Conservation (phyloP, 2,888 invertebrate genomes). For the Cerastis leucographa region DNA sequence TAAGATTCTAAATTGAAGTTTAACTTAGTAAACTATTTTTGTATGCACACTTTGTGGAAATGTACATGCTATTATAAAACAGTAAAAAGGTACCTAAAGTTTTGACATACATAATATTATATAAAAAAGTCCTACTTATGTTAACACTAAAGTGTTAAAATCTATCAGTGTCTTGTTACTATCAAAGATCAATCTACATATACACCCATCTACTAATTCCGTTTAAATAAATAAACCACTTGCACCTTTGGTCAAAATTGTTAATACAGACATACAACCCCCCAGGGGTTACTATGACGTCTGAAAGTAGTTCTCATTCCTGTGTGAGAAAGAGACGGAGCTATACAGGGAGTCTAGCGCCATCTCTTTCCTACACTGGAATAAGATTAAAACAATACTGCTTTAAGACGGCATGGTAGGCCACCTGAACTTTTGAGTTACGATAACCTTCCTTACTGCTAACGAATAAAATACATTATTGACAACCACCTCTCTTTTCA, state of each 20-base stretch:
- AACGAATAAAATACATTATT: background rate
- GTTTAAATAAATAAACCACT: constrained; percentile 49
- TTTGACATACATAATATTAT: constrained; percentile 39
- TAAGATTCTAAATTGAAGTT: constrained; percentile 34
- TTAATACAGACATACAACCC: background rate
- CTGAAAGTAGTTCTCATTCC: too few relatives aligned
- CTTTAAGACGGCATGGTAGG: too few relatives aligned
- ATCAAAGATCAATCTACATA: constrained; percentile 41
- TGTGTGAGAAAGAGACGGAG: too few relatives aligned
- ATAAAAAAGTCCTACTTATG: constrained; percentile 41
- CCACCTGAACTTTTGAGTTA: background rate
- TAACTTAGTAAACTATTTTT: constrained; percentile 34
- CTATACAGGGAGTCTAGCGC: too few relatives aligned
- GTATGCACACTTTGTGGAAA: constrained; percentile 47
- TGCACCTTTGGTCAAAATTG: constrained; percentile 40
- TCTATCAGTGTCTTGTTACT: constrained; percentile 53
- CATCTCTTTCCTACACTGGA: too few relatives aligned
- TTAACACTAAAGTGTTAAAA: constrained; percentile 48
- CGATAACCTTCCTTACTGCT: background rate
- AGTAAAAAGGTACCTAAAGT: constrained; percentile 52
- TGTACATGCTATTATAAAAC: constrained; percentile 58
- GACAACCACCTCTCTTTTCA: background rate
- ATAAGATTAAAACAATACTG: too few relatives aligned
- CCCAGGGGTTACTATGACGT: too few relatives aligned
- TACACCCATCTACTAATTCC: constrained; percentile 35